A percentile compares a stretch with the other conserved stretches of the same genome.
Conservation (phyloP, 1,140 invertebrate genomes). For the Atta colombica region DNA sequence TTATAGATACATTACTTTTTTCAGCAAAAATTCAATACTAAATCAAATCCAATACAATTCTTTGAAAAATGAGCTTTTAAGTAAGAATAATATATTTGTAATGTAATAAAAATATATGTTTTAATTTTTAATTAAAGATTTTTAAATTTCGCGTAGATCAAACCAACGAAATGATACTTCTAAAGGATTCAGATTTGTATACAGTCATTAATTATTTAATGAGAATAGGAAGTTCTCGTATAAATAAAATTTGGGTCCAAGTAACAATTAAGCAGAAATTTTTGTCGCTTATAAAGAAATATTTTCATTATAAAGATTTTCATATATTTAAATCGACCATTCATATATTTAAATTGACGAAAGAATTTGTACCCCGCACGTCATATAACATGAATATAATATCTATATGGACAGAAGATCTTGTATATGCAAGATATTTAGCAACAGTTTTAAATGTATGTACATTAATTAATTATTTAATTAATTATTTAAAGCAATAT, state of each 20-base stretch:
- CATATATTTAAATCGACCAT: background rate
- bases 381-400: background rate
- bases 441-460: background rate
- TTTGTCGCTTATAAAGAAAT: background rate
- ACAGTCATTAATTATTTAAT: background rate
- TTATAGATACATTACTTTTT: constrained; percentile 4
- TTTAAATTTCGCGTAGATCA: constrained; percentile 4
- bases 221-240: background rate
- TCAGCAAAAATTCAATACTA: constrained; percentile 13
- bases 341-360: background rate
- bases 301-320: background rate
- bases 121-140: background rate
- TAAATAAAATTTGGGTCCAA: constrained; percentile 29
- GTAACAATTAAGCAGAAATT: background rate
- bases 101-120: background rate
- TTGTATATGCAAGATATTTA: constrained; percentile 19
- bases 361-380: background rate
- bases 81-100: constrained; percentile 1
- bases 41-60: background rate
- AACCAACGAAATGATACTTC: background rate
- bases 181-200: constrained; percentile 17
- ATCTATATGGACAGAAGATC: constrained; percentile 38
- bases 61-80: background rate
- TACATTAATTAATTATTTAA: background rate
- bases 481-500: background rate